Evolutionary conservation across 2,113 vertebrate species (phyloP), one percentile per base, ranked within the genome.

Genomic region (Lophochroa leadbeateri): DNA sequence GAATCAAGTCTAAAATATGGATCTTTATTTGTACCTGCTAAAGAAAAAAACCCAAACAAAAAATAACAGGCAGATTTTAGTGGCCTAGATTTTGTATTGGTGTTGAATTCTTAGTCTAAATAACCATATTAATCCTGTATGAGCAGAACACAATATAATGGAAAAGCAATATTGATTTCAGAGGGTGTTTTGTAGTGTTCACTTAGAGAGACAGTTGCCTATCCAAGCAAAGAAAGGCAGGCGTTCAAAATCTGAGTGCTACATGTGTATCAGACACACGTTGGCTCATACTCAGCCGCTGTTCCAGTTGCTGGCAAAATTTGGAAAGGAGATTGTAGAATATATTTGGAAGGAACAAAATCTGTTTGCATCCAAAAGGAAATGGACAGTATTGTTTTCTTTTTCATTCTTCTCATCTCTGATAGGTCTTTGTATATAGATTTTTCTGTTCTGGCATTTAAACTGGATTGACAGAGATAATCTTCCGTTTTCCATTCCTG

Each of bases 391-490:
- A 46, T 52, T 71, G 11, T 69, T 87, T 86, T 79, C n/a, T 61
- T 89, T 87, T 85, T 69, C 17, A 46, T 94, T 95, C 67, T 92
- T 91, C 70, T 90, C 27, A 15, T 79, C 35, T 91, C 37, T 71
- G 44, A 28, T 67, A 25, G 7, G 33, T 82, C 61, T 94, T 95
- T 89, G 58, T 87, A 28, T 31, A 61, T 4, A 69, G 43, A 35
- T 76, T 11, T 69, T 85, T 93, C 88, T 93, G 8, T 90, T 81
- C 72, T 4, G 2, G 53, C 20, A 71, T 88, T 94, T 93, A 77
- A 88, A 74, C 47, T 39, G 31, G 55, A 92, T 70, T 74, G 55
- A 33, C 53, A 86, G 58, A 69, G 14, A 65, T 52, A 82, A 77
- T 92, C 4, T 86, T 43, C 27, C 17, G 17, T 82, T 82, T 94